A percentile compares a stretch with the other conserved stretches of the same genome.
Conservation (phyloP, 2,797 vertebrate genomes). For the Microcaecilia unicolor region DNA sequence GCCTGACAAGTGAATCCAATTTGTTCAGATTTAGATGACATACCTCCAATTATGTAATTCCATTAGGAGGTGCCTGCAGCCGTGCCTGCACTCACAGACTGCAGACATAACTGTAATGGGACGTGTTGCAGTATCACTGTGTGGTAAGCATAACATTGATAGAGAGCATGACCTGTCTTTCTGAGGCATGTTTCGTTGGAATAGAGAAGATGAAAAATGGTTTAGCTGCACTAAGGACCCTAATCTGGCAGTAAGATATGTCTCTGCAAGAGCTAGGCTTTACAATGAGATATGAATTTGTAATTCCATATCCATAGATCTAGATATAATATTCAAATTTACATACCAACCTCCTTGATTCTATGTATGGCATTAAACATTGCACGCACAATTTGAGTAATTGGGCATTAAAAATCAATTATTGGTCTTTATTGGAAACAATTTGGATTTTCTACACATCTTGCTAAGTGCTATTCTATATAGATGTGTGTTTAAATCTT, state of each 20-base stretch:
- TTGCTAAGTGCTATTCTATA: no score
- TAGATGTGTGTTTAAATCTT: no score
- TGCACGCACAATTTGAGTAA: no score
- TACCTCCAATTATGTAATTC: slow-evolving; percentile 48
- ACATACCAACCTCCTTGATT: no score
- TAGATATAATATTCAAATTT: slow-evolving; percentile 36
- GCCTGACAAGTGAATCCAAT: slow-evolving; percentile 45
- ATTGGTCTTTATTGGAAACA: no score
- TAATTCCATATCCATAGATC: no score
- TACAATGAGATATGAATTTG: slow-evolving; percentile 31
- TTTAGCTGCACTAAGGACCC: slow-evolving; percentile 9
- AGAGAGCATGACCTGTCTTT: slow-evolving; percentile 32
- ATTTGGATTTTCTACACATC: no score
- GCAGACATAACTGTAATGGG: slow-evolving; percentile 23
- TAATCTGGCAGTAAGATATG: slow-evolving; percentile 40
- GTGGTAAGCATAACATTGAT: slow-evolving; percentile 31
- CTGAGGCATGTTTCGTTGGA: slow-evolving; percentile 20
- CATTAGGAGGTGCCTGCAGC: slow-evolving; percentile 37
- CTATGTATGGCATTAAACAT: no score
- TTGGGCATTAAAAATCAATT: no score
- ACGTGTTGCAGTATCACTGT: slow-evolving; percentile 25
- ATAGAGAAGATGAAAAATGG: slow-evolving; percentile 23
- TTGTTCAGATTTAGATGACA: slow-evolving; percentile 47
- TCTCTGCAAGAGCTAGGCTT: slow-evolving; percentile 36
- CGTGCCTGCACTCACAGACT: slow-evolving; percentile 25